Percentiles rank a stretch among this genome's conserved stretches.
phyloP scores from a whole-genome alignment of 2,113 vertebrate species.

The Martes martes region DNA sequence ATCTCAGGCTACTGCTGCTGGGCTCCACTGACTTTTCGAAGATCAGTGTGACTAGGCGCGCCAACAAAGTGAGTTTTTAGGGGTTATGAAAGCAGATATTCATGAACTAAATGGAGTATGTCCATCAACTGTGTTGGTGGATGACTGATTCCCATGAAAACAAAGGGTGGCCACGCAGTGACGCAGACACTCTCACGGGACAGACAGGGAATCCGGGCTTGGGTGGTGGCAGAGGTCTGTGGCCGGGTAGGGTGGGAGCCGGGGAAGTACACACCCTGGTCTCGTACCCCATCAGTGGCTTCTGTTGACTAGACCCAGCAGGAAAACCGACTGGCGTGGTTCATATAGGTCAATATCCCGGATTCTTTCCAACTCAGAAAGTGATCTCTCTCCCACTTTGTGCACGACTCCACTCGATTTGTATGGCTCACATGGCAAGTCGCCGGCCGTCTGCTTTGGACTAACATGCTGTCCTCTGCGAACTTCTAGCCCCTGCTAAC shows the following conservation, averaged over 20 bases:
- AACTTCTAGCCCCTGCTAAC: background rate
- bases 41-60: background rate
- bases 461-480: background rate
- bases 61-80: background rate
- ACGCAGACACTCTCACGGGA: background rate
- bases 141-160: background rate
- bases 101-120: background rate
- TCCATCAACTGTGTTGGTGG: background rate
- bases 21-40: background rate
- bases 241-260: background rate
- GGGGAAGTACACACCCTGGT: background rate
- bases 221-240: background rate
- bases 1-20: background rate
- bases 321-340: background rate
- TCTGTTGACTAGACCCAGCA: background rate
- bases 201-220: rapidly evolving
- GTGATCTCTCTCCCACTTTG: background rate
- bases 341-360: background rate
- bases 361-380: background rate
- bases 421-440: background rate
- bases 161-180: rapidly evolving
- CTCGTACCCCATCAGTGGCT: background rate
- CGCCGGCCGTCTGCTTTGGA: background rate
- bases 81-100: background rate
- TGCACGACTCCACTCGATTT: background rate